Evolutionary conservation across 1,140 invertebrate genomes (phyloP).

Genomic region (Drosophila repletoides): DNA sequence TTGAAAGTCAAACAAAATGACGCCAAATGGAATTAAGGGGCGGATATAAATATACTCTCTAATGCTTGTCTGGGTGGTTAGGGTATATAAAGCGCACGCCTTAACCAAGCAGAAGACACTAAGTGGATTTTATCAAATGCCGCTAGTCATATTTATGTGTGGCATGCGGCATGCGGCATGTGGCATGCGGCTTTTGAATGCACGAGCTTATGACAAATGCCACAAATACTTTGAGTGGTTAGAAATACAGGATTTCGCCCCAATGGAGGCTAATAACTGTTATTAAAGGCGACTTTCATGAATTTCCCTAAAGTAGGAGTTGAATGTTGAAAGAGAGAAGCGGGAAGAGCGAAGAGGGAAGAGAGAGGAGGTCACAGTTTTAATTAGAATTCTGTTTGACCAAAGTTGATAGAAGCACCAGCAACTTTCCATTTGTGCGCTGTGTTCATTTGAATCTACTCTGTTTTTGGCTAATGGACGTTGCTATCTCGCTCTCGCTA

Average conservation of each 20-base stretch:
- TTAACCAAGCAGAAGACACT: conserved; percentile 28
- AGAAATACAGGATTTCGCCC: conserved; percentile 16
- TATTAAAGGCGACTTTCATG: conserved; percentile 13
- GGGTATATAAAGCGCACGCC: conserved; percentile 3
- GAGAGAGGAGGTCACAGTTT: background rate
- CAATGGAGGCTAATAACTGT: conserved; percentile 34
- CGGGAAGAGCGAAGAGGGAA: background rate
- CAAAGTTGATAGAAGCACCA: conserved; percentile 13
- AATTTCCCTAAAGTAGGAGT: too few relatives aligned
- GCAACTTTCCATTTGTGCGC: conserved; percentile 25
- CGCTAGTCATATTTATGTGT: conserved; percentile 24
- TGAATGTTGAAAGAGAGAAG: background rate
- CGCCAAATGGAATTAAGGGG: conserved; percentile 9
- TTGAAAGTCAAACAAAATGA: conserved; percentile 27
- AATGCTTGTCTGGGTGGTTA: too few relatives aligned
- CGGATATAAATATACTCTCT: too few relatives aligned
- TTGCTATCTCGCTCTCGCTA: background rate
- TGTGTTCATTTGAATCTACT: conserved; percentile 16
- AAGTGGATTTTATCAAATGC: conserved; percentile 73
- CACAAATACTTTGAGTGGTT: conserved; percentile 3
- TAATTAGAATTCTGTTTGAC: background rate
- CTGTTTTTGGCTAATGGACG: conserved; percentile 17
- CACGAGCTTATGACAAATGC: conserved; percentile 18
- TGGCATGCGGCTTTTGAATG: conserved; percentile 6
- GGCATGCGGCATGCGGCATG: conserved; percentile 28